Evolutionary conservation across 2,888 invertebrate species (phyloP), one percentile per base, ranked within the genome.

Genomic region (Pherbina coryleti): DNA sequence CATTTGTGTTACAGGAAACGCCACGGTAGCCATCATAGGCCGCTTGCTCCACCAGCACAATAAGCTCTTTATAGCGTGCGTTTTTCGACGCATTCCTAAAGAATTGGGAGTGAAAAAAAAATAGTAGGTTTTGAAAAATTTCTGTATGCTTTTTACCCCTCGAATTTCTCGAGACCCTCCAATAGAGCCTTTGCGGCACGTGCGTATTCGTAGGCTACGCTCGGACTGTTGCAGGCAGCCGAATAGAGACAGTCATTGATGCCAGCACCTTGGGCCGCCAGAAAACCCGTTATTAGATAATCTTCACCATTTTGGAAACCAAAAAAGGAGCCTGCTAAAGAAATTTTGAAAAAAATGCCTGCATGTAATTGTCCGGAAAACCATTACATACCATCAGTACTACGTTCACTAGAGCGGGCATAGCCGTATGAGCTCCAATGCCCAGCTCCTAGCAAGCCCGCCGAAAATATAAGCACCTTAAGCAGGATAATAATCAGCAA

Each of bases 401-500:
- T 82, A 69, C 85, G 83, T 0, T 75, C 82, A 17, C 91, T 93
- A 0, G 86, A 82, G 1, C 85, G 81, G 0, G 81, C 87, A 79
- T 86, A 84, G 19, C 90, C 92, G 82, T 91, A 90, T 44, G 87
- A 84, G 70, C 86, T 93, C 92, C 93, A 93, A n/a, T 92, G 92
- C 0, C 94, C 93, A 1, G 93, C 93, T 7, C 95, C 95, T 84
- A 95, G 91, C 84, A 95, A 93, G 0, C 95, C 95, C 14, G 95
- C 95, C 0, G 95, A 95, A 83, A 96, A 93, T 79, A 96, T 94
- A 8, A 96, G 90, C 0, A 95, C 95, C 90, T 96, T 96, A 79
- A 97, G 90, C 44, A 97, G 92, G 71, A 96, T 91, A 76, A 96
- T 91, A 79, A 96, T 93, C 67, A 96, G 91, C 80, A 96, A 89